A percentile compares a stretch with the other conserved stretches of the same genome.
phyloP scores from a whole-genome alignment of 1,140 invertebrate species.

The Aleiodes sp. region DNA sequence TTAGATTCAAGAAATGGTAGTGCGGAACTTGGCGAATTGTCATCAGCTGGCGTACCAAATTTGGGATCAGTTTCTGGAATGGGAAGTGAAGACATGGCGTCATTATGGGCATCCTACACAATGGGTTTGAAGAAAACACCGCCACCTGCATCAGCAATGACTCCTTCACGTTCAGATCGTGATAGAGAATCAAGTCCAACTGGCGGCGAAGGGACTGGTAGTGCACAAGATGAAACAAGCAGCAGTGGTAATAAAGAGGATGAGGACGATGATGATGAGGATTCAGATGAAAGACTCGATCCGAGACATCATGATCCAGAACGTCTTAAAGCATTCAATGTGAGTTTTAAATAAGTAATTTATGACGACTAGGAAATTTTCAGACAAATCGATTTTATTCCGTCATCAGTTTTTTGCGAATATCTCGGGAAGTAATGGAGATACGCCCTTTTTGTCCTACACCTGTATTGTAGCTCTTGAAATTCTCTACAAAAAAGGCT shows the following conservation, averaged over 20 bases:
- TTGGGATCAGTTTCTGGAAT: slow-evolving; percentile 54
- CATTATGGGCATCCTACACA: slow-evolving; percentile 81
- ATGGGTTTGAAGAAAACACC: slow-evolving; percentile 73
- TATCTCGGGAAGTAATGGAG: too few species aligned
- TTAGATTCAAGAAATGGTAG: slow-evolving; percentile 62
- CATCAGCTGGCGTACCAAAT: slow-evolving; percentile 52
- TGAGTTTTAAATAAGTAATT: slow-evolving; percentile 69
- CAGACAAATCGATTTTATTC: too few species aligned
- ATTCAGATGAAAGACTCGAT: slow-evolving; percentile 89
- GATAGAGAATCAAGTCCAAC: slow-evolving; percentile 73
- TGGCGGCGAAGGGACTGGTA: slow-evolving; percentile 71
- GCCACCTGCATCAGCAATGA: slow-evolving; percentile 69
- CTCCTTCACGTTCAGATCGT: slow-evolving; percentile 60
- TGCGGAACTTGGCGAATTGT: slow-evolving; percentile 56
- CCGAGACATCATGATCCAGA: slow-evolving; percentile 92
- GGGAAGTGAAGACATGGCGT: slow-evolving; percentile 75
- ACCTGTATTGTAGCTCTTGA: too few species aligned
- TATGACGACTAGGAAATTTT: too few species aligned
- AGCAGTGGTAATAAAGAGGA: slow-evolving; percentile 91
- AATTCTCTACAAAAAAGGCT: too few species aligned
- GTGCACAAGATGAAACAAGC: slow-evolving; percentile 88
- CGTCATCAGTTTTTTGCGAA: too few species aligned
- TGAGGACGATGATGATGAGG: slow-evolving; percentile 92
- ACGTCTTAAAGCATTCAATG: slow-evolving; percentile 96
- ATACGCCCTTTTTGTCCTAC: too few species aligned